A percentile compares a stretch with the other conserved stretches of the same genome.
These are phyloP conservation scores for Microcaecilia unicolor DNA, from an alignment of 2,797 vertebrate genomes.

Conservation along the genomic window DNA sequence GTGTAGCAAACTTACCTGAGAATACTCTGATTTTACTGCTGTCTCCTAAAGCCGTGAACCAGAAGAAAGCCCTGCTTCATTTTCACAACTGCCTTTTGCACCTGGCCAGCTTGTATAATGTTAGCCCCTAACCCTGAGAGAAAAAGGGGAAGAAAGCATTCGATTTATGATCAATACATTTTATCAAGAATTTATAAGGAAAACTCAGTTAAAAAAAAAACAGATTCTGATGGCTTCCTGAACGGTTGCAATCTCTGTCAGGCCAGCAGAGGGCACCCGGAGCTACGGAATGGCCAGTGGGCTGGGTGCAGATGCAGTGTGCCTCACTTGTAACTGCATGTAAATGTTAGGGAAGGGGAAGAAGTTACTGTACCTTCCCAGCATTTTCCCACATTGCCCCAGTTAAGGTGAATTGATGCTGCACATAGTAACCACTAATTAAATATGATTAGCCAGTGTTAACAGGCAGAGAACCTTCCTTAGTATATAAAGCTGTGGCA, in stretches of 20 bases:
- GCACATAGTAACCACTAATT: neutral
- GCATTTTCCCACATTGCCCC: neutral
- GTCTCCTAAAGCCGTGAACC: no score
- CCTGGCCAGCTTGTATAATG: neutral
- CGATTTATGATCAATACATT: no score
- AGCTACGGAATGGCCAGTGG: neutral
- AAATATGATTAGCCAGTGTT: neutral
- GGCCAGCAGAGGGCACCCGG: neutral
- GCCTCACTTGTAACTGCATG: no score
- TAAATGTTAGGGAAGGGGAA: no score
- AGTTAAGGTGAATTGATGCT: neutral
- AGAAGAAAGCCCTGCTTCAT: no score
- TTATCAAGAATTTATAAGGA: no score
- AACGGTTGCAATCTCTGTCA: neutral
- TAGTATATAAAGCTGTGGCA: neutral
- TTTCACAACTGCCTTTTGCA: no score
- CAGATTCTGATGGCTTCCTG: no score
- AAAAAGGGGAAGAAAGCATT: no score
- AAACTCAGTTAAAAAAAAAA: neutral
- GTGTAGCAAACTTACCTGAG: no score
- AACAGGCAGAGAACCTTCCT: neutral
- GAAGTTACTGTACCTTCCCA: no score
- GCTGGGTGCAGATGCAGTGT: neutral
- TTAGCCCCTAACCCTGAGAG: neutral
- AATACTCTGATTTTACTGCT: no score